These are phyloP conservation scores for Drosophila asahinai DNA, from an alignment of 1,140 invertebrate genomes.

Conservation along the genomic window DNA sequence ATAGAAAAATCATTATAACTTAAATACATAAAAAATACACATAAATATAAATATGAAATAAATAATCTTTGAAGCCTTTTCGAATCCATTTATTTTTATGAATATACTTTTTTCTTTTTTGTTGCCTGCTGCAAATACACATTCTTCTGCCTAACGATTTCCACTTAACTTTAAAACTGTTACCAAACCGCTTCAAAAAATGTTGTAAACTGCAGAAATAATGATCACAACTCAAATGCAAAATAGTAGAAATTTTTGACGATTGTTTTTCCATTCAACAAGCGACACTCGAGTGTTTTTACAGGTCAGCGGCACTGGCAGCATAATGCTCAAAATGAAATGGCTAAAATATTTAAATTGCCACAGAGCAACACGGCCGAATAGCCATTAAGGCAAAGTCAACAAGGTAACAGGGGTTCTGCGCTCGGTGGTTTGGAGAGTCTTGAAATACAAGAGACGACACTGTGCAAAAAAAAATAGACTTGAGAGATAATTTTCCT, in stretches of 20 bases:
- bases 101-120: not conserved
- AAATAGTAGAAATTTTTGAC: constrained; percentile 69
- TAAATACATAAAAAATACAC: too few relatives aligned
- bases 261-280: constrained; percentile 45
- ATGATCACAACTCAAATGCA: constrained; percentile 49
- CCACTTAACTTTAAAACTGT: constrained; percentile 3
- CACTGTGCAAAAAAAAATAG: constrained; percentile 8
- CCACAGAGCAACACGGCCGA: constrained; percentile 61
- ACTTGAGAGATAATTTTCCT: not conserved
- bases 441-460: constrained; percentile 6
- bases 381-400: constrained; percentile 73
- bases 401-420: constrained; percentile 62
- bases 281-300: constrained; percentile 43
- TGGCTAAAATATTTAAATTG: constrained; percentile 81
- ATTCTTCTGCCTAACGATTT: not conserved
- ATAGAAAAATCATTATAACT: not conserved
- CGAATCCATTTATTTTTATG: not conserved
- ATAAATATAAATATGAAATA: not conserved
- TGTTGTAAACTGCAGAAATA: constrained; percentile 27
- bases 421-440: constrained; percentile 33
- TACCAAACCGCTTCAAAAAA: constrained; percentile 19
- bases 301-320: constrained; percentile 31
- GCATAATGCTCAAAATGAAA: constrained; percentile 56
- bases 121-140: not conserved
- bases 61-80: not conserved